These are phyloP conservation scores for Macaca nemestrina DNA, from an alignment of 2,113 vertebrate species.

Conservation along the genomic window DNA sequence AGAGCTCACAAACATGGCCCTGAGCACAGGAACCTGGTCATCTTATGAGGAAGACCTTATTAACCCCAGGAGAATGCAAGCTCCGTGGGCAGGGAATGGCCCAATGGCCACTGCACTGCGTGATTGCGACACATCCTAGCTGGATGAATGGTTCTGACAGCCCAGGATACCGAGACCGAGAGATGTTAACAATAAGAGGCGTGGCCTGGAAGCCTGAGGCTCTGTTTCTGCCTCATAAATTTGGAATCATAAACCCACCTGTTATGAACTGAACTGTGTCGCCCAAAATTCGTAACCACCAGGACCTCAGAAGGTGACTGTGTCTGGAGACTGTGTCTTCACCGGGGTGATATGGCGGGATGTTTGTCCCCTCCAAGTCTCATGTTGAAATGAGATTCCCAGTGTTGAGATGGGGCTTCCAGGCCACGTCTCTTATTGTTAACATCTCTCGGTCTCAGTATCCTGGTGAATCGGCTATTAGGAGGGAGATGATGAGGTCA, in stretches of 20 bases:
- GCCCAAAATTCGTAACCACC: fast-evolving
- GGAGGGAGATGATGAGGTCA: no score
- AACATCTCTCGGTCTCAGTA: no score
- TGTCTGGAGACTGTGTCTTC: not conserved
- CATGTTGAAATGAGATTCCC: no score
- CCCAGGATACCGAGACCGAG: not conserved
- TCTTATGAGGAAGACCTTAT: fast-evolving
- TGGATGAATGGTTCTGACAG: not conserved
- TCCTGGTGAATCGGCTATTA: no score
- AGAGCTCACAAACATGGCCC: not conserved
- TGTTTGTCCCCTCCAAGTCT: no score
- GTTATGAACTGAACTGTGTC: not conserved
- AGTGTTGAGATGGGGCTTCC: no score
- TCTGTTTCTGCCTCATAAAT: not conserved
- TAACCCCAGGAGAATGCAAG: fast-evolving
- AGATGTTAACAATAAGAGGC: no score
- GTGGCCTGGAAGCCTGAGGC: fast-evolving
- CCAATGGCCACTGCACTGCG: fast-evolving
- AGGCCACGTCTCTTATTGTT: no score
- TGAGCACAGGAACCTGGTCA: fast-evolving
- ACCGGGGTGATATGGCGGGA: no score
- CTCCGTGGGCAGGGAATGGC: not conserved
- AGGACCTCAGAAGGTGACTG: not conserved
- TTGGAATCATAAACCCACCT: not conserved
- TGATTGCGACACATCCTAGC: fast-evolving